Percentiles rank a stretch among this genome's conserved stretches.
phyloP scores from a whole-genome alignment of 2,113 vertebrate species.

The Carollia perspicillata region DNA sequence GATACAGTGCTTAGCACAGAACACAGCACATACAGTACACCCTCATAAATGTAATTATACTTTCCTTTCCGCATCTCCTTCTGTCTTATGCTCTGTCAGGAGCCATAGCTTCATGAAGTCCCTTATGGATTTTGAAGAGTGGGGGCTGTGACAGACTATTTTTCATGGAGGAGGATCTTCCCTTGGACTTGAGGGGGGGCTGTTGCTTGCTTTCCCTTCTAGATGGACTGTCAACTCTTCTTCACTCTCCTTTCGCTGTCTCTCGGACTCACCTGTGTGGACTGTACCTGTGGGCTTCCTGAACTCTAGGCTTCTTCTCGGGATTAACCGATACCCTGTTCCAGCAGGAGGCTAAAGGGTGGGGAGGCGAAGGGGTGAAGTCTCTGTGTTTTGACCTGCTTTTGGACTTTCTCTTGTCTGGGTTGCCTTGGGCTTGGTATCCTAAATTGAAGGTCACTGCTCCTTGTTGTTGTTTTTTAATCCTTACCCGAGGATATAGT shows the following conservation, averaged over 20 bases:
- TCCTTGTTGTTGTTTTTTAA: background rate
- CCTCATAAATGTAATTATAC: background rate
- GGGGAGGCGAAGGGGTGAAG: too few species aligned
- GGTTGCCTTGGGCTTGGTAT: background rate
- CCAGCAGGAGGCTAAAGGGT: background rate
- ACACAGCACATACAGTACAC: rapidly evolving
- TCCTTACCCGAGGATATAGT: too few species aligned
- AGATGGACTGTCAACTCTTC: rapidly evolving
- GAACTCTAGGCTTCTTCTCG: background rate
- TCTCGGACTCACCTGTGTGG: background rate
- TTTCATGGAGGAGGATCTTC: background rate
- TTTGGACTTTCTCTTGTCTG: background rate
- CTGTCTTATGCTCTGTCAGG: background rate
- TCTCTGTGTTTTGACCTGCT: background rate
- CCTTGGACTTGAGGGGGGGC: background rate
- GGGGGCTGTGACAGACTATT: background rate
- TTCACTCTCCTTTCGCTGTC: rapidly evolving
- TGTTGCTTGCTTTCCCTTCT: background rate
- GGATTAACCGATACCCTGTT: background rate
- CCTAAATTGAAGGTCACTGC: background rate
- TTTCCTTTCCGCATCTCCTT: background rate
- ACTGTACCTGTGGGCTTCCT: background rate
- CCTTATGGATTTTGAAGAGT: background rate
- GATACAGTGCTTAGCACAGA: background rate
- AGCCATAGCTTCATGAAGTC: background rate